phyloP scores from a whole-genome alignment of 2,113 vertebrate genomes.

The Trinectes maculatus region DNA sequence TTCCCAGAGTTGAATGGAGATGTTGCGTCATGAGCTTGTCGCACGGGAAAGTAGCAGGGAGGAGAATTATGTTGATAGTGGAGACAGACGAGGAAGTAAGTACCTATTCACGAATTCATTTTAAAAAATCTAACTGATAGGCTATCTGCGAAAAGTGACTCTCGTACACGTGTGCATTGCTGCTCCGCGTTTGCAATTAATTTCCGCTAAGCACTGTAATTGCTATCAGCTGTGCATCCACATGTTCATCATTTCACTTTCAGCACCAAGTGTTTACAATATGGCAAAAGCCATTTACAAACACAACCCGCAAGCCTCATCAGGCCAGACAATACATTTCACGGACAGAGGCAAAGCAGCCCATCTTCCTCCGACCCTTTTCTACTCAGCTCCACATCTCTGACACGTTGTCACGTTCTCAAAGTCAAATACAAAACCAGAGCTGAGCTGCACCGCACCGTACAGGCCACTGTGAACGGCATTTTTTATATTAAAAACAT shows the following conservation, averaged over 20 bases:
- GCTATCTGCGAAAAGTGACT: conserved; percentile 18
- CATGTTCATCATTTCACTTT: conserved; percentile 71
- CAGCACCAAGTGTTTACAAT: conserved; percentile 54
- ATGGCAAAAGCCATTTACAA: conserved; percentile 39
- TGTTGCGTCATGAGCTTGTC: conserved; percentile 43
- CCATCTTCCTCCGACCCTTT: conserved; percentile 30
- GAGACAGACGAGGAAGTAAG: conserved; percentile 2
- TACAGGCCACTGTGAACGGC: conserved; percentile 40
- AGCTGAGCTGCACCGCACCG: conserved; percentile 19
- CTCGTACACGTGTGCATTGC: conserved; percentile 20
- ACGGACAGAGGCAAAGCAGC: conserved; percentile 15
- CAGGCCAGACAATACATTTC: conserved; percentile 37
- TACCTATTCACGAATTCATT: conserved; percentile 29
- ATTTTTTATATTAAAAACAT: conserved; percentile 63
- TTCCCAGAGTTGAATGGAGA: conserved; percentile 50
- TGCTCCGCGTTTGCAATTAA: conserved; percentile 48
- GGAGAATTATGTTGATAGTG: conserved; percentile 14
- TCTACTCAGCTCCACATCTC: conserved; percentile 10
- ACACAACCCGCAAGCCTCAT: conserved; percentile 53
- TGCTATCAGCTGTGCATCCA: conserved; percentile 62
- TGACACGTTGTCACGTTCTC: conserved; percentile 28
- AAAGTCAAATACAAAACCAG: conserved; percentile 41
- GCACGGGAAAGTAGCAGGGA: conserved; percentile 31
- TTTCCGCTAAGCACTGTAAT: conserved; percentile 59
- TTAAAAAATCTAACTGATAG: conserved; percentile 18